These are phyloP conservation scores for Diplazon laetatorius DNA, from an alignment of 2,888 invertebrate genomes.

Conservation along the genomic window DNA sequence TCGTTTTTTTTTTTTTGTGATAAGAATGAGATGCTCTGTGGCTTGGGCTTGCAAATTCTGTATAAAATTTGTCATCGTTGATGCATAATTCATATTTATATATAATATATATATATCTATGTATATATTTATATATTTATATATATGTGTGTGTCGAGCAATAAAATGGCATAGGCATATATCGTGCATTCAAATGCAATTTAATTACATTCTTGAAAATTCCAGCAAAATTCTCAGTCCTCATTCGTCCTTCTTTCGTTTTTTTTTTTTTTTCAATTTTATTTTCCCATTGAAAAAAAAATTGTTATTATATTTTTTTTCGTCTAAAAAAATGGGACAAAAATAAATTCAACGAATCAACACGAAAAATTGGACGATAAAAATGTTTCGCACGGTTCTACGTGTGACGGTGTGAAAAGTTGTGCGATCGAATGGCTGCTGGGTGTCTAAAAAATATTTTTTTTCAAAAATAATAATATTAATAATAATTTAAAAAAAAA, in stretches of 20 bases:
- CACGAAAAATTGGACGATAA: too few species aligned
- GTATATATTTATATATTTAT: not conserved
- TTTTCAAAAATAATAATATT: not conserved
- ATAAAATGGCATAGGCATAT: slow-evolving; percentile 2
- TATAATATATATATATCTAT: slow-evolving; percentile 9
- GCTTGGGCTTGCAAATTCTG: slow-evolving; percentile 39
- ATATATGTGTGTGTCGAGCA: not conserved
- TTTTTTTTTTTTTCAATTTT: not conserved
- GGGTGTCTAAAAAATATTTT: slow-evolving; percentile 6
- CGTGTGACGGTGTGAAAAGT: slow-evolving; percentile 43
- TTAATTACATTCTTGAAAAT: too few species aligned
- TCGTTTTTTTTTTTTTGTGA: too few species aligned
- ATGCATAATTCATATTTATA: slow-evolving; percentile 31
- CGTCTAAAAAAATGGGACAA: too few species aligned
- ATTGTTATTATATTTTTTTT: not conserved
- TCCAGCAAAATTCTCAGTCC: too few species aligned
- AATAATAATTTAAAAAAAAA: slow-evolving; percentile 1
- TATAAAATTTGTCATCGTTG: slow-evolving; percentile 50
- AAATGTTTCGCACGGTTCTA: slow-evolving; percentile 2
- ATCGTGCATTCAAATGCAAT: too few species aligned
- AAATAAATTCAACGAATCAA: too few species aligned
- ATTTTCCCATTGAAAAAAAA: not conserved
- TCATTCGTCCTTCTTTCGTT: not conserved
- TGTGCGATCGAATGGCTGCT: slow-evolving; percentile 63
- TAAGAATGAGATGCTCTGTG: slow-evolving; percentile 49